Percentiles rank a stretch among this genome's conserved stretches.
Evolutionary conservation across 2,888 invertebrate species (phyloP).

Genomic region (Conomelus anceps): DNA sequence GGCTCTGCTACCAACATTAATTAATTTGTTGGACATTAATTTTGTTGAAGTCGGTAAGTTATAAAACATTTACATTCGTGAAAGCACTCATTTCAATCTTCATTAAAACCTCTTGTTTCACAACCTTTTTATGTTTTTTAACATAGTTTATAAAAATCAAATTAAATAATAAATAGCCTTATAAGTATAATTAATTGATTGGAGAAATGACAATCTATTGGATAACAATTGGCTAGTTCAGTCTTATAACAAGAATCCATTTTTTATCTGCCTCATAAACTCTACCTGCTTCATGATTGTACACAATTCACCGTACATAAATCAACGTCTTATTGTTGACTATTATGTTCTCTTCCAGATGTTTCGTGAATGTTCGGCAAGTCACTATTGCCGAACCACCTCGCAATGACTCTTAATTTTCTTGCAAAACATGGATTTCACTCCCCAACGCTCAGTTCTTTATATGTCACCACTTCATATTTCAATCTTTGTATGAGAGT

Average conservation of each 20-base stretch:
- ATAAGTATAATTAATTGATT: background rate
- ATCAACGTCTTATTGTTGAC: background rate
- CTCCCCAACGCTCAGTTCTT: background rate
- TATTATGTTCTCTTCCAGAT: background rate
- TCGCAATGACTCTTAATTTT: background rate
- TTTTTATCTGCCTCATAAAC: background rate
- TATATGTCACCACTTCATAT: background rate
- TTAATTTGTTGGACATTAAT: too few relatives aligned
- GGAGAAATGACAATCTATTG: background rate
- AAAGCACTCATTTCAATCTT: too few relatives aligned
- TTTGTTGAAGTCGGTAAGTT: too few relatives aligned
- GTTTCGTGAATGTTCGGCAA: background rate
- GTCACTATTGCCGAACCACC: background rate
- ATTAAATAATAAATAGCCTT: too few relatives aligned
- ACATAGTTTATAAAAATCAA: too few relatives aligned
- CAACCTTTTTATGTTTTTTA: too few relatives aligned
- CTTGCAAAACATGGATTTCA: background rate
- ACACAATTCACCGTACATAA: background rate
- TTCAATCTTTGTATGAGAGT: background rate
- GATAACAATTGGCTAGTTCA: too few relatives aligned
- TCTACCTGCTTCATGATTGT: background rate
- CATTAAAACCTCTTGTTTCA: too few relatives aligned
- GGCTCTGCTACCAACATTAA: too few relatives aligned
- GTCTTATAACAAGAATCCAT: background rate
- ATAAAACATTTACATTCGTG: too few relatives aligned